phyloP scores from a whole-genome alignment of 2,113 vertebrate genomes.

The Pao palembangensis region DNA sequence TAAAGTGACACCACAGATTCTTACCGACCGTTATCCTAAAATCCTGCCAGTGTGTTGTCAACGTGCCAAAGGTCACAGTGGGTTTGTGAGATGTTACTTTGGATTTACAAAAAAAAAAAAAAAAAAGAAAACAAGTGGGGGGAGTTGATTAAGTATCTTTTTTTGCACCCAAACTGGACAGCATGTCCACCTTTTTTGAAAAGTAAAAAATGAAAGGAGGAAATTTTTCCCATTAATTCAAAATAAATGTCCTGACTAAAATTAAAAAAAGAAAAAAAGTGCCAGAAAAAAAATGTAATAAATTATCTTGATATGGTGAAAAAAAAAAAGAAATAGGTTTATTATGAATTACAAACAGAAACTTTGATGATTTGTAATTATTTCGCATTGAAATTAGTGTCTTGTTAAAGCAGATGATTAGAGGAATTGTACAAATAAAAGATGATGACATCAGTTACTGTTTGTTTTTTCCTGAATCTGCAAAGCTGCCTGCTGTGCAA shows the following conservation, averaged over 20 bases:
- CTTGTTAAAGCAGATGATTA: slow-evolving; percentile 8
- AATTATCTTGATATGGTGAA: not conserved
- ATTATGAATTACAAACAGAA: slow-evolving; percentile 36
- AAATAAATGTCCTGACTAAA: slow-evolving; percentile 31
- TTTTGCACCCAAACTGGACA: slow-evolving; percentile 48
- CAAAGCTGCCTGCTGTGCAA: not conserved
- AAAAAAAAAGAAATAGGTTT: slow-evolving; percentile 23
- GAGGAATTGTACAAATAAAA: slow-evolving; percentile 9
- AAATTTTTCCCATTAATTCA: slow-evolving; percentile 21
- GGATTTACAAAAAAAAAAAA: slow-evolving; percentile 15
- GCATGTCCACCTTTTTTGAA: slow-evolving; percentile 57
- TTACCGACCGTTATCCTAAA: too few relatives aligned
- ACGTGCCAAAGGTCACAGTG: not conserved
- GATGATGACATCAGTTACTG: not conserved
- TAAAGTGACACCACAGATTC: slow-evolving; percentile 2
- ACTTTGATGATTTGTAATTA: slow-evolving; percentile 12
- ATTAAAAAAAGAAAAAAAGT: slow-evolving; percentile 3
- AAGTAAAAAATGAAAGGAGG: slow-evolving; percentile 22
- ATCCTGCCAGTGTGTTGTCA: too few relatives aligned
- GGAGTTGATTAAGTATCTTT: not conserved
- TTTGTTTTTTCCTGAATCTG: slow-evolving; percentile 1
- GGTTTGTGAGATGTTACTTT: slow-evolving; percentile 10
- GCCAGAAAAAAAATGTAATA: not conserved
- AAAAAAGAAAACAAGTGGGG: not conserved
- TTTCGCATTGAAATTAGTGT: slow-evolving; percentile 19